Conservation (phyloP, 2,797 vertebrate genomes). For the Halcyon badia region DNA sequence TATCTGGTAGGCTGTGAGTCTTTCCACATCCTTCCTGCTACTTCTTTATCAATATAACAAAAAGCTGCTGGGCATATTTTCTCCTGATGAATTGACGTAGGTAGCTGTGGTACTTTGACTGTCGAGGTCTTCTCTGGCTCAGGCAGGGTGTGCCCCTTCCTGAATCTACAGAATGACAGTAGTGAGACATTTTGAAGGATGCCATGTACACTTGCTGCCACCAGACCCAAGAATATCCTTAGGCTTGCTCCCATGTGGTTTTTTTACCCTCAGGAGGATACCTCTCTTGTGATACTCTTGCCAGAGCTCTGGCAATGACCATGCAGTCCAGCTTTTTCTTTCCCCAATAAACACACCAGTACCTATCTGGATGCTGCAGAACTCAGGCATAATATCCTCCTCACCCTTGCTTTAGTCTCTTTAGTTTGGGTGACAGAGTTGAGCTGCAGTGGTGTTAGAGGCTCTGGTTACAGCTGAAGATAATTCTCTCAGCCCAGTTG, state of each 20-base stretch:
- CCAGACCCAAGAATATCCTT: not conserved
- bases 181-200: constrained; percentile 1
- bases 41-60: not conserved
- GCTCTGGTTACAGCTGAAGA: not conserved
- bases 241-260: not conserved
- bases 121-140: not conserved
- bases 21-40: not conserved
- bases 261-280: not conserved
- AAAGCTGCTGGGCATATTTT: not conserved
- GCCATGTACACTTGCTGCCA: not conserved
- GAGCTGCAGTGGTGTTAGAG: not conserved
- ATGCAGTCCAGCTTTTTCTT: not conserved
- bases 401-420: not conserved
- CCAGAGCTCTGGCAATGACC: not conserved
- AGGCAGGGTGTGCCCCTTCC: not conserved
- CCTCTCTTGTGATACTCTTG: not conserved
- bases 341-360: not conserved
- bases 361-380: not conserved
- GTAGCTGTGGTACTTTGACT: not conserved
- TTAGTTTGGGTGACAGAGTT: not conserved
- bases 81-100: not conserved
- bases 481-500: not conserved
- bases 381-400: not conserved
- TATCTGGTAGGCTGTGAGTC: not conserved
- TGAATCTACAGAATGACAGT: not conserved